Evolutionary conservation across 2,113 vertebrate genomes (phyloP), one percentile per base, ranked within the genome.

Genomic region (Macroglossus sobrinus): DNA sequence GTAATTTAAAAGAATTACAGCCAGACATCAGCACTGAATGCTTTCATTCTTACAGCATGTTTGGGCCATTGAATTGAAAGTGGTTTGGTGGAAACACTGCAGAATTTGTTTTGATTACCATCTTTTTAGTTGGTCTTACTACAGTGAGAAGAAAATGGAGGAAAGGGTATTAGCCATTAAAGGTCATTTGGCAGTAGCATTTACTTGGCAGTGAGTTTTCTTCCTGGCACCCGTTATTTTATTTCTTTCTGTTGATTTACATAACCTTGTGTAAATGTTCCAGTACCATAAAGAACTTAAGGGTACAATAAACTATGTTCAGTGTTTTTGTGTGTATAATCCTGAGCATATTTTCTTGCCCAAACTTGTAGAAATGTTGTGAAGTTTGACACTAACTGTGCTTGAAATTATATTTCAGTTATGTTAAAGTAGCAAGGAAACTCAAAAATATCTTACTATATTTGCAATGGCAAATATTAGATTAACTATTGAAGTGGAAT

Each of bases 1-100:
- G 91, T 95, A 93, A 98, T 98, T 97, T 92, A 22, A 78, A 92
- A 90, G 81, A 98, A 96, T 96, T 92, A 90, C 76, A 71, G 80
- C 64, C 71, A 89, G 87, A 84, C 80, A 95, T 92, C 71, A 95
- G 84, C 91, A 75, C 64, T 90, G 76, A 96, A 88, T 95, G 92
- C 90, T 88, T 97, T 88, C 82, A 64, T 94, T 94, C 84, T 94
- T 93, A 57, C 9, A 89, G 87, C 78, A 13, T 89, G 78, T 69
- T 87, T 74, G 35, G 61, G 30, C 43, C 57, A 71, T 59, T 96
- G 93, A 95, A 91, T 96, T 94, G 93, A 96, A 96, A 92, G 90
- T 66, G 68, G 74, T 97, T 92, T 89, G 59, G 80, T 88, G 47
- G 90, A 84, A 96, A 96, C 33, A 95, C 88, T 84, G 71, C 55